Percentiles rank a stretch among this genome's conserved stretches.
Conservation (phyloP, 1,140 invertebrate genomes). For the Pollicipes pollicipes region DNA sequence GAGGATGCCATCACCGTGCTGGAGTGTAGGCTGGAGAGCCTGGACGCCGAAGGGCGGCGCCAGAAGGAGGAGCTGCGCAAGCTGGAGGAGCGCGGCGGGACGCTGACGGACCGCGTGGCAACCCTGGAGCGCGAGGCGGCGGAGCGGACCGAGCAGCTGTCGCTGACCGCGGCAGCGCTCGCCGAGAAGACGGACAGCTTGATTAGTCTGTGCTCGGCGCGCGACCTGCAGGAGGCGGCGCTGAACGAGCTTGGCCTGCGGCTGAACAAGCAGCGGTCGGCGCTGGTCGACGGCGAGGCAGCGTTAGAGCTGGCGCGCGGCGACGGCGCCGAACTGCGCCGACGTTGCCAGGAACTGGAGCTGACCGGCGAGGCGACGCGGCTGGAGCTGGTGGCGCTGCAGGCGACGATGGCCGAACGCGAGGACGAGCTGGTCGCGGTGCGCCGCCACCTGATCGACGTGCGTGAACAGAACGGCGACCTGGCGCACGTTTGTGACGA, state of each 20-base stretch:
- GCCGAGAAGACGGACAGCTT: not conserved
- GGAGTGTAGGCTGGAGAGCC: not conserved
- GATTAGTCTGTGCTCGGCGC: not conserved
- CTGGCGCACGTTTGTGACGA: not conserved
- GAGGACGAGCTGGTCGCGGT: not conserved
- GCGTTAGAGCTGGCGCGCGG: not conserved
- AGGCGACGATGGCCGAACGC: not conserved
- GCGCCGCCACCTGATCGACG: not conserved
- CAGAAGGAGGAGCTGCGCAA: not conserved
- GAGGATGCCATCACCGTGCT: not conserved
- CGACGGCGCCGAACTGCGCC: not conserved
- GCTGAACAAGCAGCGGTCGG: not conserved
- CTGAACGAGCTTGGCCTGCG: not conserved
- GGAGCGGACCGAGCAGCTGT: not conserved
- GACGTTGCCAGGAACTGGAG: not conserved
- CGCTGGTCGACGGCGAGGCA: not conserved
- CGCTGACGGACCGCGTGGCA: not conserved
- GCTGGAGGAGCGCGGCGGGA: not conserved
- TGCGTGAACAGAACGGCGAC: not conserved
- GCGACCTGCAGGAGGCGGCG: not conserved
- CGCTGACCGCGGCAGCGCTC: not conserved
- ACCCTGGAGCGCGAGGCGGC: not conserved
- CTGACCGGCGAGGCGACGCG: no score
- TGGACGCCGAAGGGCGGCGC: not conserved
- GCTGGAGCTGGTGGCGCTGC: not conserved